A percentile compares a stretch with the other conserved stretches of the same genome.
phyloP scores from a whole-genome alignment of 1,140 invertebrate species.

The Danaus plexippus region DNA sequence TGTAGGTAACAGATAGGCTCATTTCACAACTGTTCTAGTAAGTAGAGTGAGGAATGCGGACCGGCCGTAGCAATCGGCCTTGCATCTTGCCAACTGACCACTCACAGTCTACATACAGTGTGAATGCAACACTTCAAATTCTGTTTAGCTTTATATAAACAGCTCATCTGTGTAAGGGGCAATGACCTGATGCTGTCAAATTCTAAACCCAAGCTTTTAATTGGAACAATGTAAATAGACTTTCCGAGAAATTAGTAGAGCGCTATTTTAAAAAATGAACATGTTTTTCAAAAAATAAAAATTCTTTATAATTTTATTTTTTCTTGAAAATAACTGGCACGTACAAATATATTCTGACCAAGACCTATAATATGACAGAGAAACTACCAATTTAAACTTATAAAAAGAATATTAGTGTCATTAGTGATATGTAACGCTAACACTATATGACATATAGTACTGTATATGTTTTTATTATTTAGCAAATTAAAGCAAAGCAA shows the following conservation, averaged over 20 bases:
- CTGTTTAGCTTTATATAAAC: slow-evolving; percentile 14
- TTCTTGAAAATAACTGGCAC: no score
- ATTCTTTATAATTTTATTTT: no score
- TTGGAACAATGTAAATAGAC: slow-evolving; percentile 25
- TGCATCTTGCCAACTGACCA: slow-evolving; percentile 63
- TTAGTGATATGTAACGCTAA: no score
- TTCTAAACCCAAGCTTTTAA: slow-evolving; percentile 20
- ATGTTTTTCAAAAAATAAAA: no score
- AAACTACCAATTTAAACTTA: no score
- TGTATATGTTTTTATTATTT: no score
- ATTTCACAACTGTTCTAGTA: slow-evolving; percentile 54
- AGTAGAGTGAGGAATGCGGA: slow-evolving; percentile 57
- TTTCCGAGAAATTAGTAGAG: slow-evolving; percentile 19
- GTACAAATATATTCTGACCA: no score
- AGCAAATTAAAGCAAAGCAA: no score
- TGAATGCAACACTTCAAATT: slow-evolving; percentile 23
- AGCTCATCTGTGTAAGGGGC: slow-evolving; percentile 13
- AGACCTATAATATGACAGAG: no score
- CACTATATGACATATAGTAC: no score
- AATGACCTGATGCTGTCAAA: slow-evolving; percentile 19
- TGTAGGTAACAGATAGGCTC: slow-evolving; percentile 32
- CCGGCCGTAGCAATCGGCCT: slow-evolving; percentile 50
- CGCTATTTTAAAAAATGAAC: no score
- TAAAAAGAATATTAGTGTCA: no score
- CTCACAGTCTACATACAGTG: slow-evolving; percentile 48